These are phyloP conservation scores for Limnephilus marmoratus DNA, from an alignment of 2,888 invertebrate genomes.

Conservation along the genomic window DNA sequence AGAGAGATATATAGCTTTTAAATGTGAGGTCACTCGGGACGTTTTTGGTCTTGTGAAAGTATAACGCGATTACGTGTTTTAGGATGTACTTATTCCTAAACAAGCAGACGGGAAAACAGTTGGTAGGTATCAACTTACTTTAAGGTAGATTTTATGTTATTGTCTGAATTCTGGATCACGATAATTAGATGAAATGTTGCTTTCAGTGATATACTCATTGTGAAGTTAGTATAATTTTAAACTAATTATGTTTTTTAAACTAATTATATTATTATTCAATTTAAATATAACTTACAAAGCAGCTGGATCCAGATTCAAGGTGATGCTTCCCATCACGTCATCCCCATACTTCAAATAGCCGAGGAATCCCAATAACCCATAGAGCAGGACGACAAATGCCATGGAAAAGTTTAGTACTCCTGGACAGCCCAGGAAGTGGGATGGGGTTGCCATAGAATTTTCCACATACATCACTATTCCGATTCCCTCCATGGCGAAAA, in stretches of 20 bases:
- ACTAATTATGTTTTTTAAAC: no score
- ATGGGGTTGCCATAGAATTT: slow-evolving; percentile 91
- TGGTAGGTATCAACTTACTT: no score
- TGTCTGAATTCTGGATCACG: background rate
- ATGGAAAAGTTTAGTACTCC: slow-evolving; percentile 94
- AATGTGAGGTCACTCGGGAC: no score
- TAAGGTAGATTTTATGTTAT: no score
- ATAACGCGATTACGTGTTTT: no score
- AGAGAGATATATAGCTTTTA: no score
- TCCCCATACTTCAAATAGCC: slow-evolving; percentile 92
- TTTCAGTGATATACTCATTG: background rate
- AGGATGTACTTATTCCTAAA: no score
- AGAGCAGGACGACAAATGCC: slow-evolving; percentile 87
- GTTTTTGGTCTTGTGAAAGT: no score
- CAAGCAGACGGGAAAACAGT: no score
- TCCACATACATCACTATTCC: slow-evolving; percentile 95
- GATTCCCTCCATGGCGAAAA: slow-evolving; percentile 98
- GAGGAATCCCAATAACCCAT: slow-evolving; percentile 90
- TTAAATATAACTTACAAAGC: slow-evolving; percentile 78
- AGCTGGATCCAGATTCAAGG: slow-evolving; percentile 85
- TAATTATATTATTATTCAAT: background rate
- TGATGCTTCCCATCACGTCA: slow-evolving; percentile 84
- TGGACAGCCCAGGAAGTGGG: slow-evolving; percentile 87
- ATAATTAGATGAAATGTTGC: background rate
- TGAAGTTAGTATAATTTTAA: background rate